Evolutionary conservation across 1,140 invertebrate genomes (phyloP).

Genomic region (Pseudomyrmex flavicornis): DNA sequence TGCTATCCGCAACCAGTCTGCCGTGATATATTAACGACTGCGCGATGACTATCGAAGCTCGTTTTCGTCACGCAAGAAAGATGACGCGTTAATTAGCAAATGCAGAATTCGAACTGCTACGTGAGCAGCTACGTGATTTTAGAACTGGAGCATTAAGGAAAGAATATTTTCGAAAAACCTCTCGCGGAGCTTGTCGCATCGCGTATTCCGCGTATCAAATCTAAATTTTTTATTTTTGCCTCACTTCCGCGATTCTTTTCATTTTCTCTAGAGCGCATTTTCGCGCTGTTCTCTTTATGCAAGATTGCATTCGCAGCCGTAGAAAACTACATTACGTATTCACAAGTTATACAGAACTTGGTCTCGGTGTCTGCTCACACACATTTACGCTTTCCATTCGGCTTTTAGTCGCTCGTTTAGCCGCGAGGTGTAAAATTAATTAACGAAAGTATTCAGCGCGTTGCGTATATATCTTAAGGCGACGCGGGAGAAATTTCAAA

Average conservation of each 20-base stretch:
- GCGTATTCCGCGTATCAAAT: not conserved
- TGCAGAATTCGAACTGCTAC: not conserved
- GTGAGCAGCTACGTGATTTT: too few relatives aligned
- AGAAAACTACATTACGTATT: slow-evolving; percentile 36
- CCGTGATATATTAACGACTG: slow-evolving; percentile 1
- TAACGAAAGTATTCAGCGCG: slow-evolving; percentile 10
- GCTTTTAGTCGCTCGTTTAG: slow-evolving; percentile 19
- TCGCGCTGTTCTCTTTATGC: not conserved
- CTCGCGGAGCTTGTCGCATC: not conserved
- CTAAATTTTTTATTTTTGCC: not conserved
- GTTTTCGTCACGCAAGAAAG: slow-evolving; percentile 25
- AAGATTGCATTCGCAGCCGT: slow-evolving; percentile 5
- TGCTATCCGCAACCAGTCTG: not conserved
- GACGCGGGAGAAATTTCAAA: not conserved
- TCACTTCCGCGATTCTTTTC: not conserved
- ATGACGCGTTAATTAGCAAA: slow-evolving; percentile 31
- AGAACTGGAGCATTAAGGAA: too few relatives aligned
- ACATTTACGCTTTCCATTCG: not conserved
- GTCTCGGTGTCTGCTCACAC: not conserved
- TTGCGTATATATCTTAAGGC: not conserved
- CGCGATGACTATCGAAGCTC: not conserved
- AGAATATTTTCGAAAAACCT: not conserved
- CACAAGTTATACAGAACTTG: slow-evolving; percentile 19
- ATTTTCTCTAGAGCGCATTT: slow-evolving; percentile 13
- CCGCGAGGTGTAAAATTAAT: slow-evolving; percentile 26